Conservation (phyloP, 2,797 vertebrate genomes). For the Sebastes kiyomatsui region DNA sequence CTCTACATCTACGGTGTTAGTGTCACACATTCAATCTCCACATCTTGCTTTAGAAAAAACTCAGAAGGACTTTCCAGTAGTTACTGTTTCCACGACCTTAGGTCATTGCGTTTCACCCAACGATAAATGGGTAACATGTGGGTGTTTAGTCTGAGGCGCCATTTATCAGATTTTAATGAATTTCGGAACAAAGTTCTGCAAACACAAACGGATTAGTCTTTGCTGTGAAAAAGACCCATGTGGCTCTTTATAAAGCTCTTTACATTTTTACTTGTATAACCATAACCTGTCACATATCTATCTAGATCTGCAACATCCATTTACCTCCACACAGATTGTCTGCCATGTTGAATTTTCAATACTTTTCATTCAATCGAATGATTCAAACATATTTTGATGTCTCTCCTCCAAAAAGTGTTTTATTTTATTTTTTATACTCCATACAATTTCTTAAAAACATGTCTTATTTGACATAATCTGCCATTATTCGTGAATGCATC, state of each 20-base stretch:
- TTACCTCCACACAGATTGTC: too few species aligned
- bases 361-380: not conserved
- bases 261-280: not conserved
- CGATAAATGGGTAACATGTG: not conserved
- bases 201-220: not conserved
- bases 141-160: not conserved
- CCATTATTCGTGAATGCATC: not conserved
- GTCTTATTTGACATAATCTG: not conserved
- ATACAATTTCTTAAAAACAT: not conserved
- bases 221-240: not conserved
- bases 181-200: not conserved
- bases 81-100: not conserved
- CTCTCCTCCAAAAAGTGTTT: too few species aligned
- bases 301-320: not conserved
- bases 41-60: constrained; percentile 5
- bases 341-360: not conserved
- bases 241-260: not conserved
- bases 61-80: not conserved
- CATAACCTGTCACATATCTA: not conserved
- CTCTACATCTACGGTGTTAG: not conserved
- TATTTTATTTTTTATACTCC: too few species aligned
- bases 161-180: not conserved
- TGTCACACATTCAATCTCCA: not conserved
- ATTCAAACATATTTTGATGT: too few species aligned
- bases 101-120: not conserved